These are phyloP conservation scores for Leucophora obtusa DNA, from an alignment of 2,888 invertebrate genomes.

Conservation along the genomic window DNA sequence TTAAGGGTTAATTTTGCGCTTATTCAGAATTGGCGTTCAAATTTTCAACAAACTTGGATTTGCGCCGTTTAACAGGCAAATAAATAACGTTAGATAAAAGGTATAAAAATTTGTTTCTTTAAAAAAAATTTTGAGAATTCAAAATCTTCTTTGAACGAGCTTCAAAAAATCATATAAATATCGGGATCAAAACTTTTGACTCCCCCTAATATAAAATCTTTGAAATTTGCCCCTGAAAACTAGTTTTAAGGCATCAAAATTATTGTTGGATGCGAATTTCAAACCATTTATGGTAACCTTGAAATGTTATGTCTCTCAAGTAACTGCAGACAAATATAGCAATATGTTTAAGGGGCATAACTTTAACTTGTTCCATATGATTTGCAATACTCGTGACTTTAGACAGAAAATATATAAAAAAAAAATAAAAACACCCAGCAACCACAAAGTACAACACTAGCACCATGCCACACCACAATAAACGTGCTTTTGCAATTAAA, in stretches of 20 bases:
- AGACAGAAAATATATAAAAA: neutral
- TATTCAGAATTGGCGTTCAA: no score
- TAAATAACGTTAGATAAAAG: no score
- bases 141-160: no score
- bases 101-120: no score
- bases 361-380: conserved; percentile 61
- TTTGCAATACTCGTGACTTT: conserved; percentile 62
- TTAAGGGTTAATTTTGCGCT: no score
- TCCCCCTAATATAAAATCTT: conserved; percentile 11
- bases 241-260: conserved; percentile 50
- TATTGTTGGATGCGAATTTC: conserved; percentile 5
- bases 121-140: no score
- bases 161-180: no score
- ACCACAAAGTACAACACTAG: conserved; percentile 15
- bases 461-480: conserved; percentile 20
- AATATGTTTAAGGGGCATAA: conserved; percentile 62
- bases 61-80: no score
- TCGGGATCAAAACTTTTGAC: neutral
- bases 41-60: no score
- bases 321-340: neutral
- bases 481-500: conserved; percentile 64
- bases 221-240: conserved; percentile 56
- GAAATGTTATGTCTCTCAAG: conserved; percentile 40
- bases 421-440: conserved; percentile 16
- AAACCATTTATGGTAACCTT: conserved; percentile 60